A percentile compares a stretch with the other conserved stretches of the same genome.
Evolutionary conservation across 1,140 invertebrate genomes (phyloP).

Genomic region (Fopius arisanus): DNA sequence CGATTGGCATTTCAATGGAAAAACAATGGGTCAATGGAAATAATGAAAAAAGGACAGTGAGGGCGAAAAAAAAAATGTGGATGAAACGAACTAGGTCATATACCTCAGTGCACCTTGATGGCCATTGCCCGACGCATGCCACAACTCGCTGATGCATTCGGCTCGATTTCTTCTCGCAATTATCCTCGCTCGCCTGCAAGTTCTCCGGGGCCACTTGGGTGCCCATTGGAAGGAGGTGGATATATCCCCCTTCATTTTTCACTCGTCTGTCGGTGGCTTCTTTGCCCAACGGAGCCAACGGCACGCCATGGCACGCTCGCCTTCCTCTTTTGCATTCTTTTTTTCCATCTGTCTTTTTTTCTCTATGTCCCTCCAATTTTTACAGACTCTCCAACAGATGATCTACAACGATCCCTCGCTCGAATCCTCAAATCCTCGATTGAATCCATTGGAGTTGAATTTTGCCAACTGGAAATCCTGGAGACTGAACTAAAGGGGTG

Average conservation of each 20-base stretch:
- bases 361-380: too few relatives aligned
- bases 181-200: slow-evolving; percentile 25
- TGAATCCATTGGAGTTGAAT: too few relatives aligned
- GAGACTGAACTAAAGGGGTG: too few relatives aligned
- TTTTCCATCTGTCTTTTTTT: not conserved
- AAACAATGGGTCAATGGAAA: not conserved
- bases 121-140: slow-evolving; percentile 22
- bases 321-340: slow-evolving; percentile 1
- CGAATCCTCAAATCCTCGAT: too few relatives aligned
- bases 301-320: slow-evolving; percentile 26
- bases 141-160: slow-evolving; percentile 28
- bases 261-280: slow-evolving; percentile 26
- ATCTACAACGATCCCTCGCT: too few relatives aligned
- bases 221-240: slow-evolving; percentile 9
- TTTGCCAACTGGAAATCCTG: too few relatives aligned
- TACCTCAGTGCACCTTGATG: slow-evolving; percentile 31
- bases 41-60: not conserved
- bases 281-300: slow-evolving; percentile 17
- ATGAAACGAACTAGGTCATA: slow-evolving; percentile 28
- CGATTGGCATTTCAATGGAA: not conserved
- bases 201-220: not conserved
- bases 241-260: slow-evolving; percentile 35
- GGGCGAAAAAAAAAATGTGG: not conserved
- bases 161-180: slow-evolving; percentile 33
- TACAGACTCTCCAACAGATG: too few relatives aligned